Percentiles rank a stretch among this genome's conserved stretches.
phyloP scores from a whole-genome alignment of 2,113 vertebrate species.

The Atlantisia rogersi region DNA sequence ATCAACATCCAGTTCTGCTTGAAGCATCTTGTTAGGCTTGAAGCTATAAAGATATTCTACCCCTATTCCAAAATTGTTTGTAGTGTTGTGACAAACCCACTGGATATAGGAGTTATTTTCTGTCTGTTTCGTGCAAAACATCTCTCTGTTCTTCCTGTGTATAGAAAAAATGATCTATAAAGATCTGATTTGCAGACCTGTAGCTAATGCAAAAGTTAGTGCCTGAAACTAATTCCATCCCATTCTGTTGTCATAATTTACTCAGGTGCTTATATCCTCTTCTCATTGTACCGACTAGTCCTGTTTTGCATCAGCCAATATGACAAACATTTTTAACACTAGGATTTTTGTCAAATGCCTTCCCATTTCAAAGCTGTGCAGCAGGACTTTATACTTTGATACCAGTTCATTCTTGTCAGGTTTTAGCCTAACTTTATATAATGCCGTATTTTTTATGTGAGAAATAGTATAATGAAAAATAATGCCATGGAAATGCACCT shows the following conservation, averaged over 20 bases:
- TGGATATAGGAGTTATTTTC: not conserved
- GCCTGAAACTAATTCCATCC: not conserved
- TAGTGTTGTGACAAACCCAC: conserved; percentile 39
- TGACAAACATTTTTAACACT: not conserved
- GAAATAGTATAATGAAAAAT: not conserved
- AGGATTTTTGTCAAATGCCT: not conserved
- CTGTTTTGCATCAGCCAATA: not conserved
- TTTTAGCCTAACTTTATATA: not conserved
- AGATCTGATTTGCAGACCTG: not conserved
- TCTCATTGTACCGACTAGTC: not conserved
- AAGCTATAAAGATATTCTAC: conserved; percentile 37
- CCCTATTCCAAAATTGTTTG: rapidly evolving
- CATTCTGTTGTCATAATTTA: not conserved
- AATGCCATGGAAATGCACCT: not conserved
- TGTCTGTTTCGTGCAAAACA: conserved; percentile 26
- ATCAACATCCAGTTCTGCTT: conserved; percentile 9
- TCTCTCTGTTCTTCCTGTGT: not conserved
- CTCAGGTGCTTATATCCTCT: not conserved
- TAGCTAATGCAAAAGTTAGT: not conserved
- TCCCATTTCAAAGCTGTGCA: not conserved
- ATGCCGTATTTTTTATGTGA: not conserved
- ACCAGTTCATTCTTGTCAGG: not conserved
- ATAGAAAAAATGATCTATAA: not conserved
- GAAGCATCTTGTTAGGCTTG: conserved; percentile 46
- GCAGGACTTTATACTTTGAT: not conserved